phyloP scores from a whole-genome alignment of 37 sponge, comb jelly and placozoan species.

The Tethya wilhelma region DNA sequence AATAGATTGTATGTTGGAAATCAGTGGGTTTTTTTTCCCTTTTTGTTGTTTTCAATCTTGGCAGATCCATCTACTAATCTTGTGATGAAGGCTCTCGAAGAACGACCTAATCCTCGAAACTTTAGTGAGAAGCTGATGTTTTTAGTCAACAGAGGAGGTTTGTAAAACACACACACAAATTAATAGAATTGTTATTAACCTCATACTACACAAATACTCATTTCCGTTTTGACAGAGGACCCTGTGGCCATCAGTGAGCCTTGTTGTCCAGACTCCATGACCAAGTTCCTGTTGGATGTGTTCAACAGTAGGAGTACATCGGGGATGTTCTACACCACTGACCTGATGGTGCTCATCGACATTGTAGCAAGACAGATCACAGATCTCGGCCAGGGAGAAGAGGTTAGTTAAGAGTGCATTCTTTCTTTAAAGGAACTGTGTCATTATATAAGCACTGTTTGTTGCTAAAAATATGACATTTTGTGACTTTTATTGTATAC shows the following conservation, averaged over 20 bases:
- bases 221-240: constrained; percentile 57
- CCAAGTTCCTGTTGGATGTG: constrained; percentile 78
- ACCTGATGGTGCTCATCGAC: constrained; percentile 82
- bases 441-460: too few relatives aligned
- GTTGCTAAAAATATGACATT: too few relatives aligned
- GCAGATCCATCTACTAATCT: constrained; percentile 69
- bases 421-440: too few relatives aligned
- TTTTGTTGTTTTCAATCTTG: background rate
- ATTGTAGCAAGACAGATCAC: constrained; percentile 77
- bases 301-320: constrained; percentile 60
- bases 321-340: constrained; percentile 83
- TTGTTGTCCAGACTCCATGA: constrained; percentile 72
- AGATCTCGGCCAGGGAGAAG: constrained; percentile 67
- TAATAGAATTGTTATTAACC: background rate
- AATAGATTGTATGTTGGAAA: background rate
- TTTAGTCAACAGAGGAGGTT: constrained; percentile 85
- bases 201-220: background rate
- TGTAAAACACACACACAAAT: too few relatives aligned
- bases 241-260: constrained; percentile 78
- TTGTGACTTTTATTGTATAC: too few relatives aligned
- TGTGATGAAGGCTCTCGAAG: constrained; percentile 72
- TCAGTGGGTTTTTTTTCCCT: background rate
- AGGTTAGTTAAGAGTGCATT: constrained; percentile 56
- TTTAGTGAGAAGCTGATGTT: constrained; percentile 90
- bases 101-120: constrained; percentile 35